Base-by-base conservation (phyloP, 2,888 invertebrate species). In the Caenorhabditis macrosperma region DNA sequence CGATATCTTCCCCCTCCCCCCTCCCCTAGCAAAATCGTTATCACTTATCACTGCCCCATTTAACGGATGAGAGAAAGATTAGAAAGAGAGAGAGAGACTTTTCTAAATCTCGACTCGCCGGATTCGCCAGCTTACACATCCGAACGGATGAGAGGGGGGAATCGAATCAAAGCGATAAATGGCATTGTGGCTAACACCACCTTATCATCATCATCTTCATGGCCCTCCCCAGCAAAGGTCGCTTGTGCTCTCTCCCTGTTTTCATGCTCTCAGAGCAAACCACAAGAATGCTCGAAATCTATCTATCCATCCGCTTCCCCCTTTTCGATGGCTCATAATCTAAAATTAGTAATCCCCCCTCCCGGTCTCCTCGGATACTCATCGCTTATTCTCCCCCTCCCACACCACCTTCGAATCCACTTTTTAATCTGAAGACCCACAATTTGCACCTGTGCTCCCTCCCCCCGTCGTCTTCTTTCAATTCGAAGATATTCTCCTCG, bases 381-480 rank as follows among this genome's bases (percentile, higher is more conserved):
- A 33, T 33, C 33, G 33, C 9, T 9, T 9, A 33, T 33, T 33
- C 9, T 9, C 9, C 9, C 38, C 38, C 15, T 38, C 57, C 55
- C 48, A 44, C 50, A 48, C 59, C 46, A 59, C 55, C 48, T 35
- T 35, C 46, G n/a, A n/a, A 17, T 52, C 9, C 30, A 44, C 38
- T 38, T 44, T 66, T 66, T 66, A 54, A 66, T 55, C 55, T 17
- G 54, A 54, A 54, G 54, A 54, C 66, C 66, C 28, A 2, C 38
- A 38, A 46, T 22, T 12, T 52, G 28, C 38, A 64, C 54, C 20
- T 66, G 66, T 54, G 26, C 54, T 41, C 28, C 26, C 30, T 48
- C 26, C 12, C 20, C 17, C 17, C 28, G 15, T 35, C 48, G 38
- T 52, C 28, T 17, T 71, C 15, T 44, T 52, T 17, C 15, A 10